phyloP scores from a whole-genome alignment of 2,888 invertebrate species.

The Clepsis dumicolana region DNA sequence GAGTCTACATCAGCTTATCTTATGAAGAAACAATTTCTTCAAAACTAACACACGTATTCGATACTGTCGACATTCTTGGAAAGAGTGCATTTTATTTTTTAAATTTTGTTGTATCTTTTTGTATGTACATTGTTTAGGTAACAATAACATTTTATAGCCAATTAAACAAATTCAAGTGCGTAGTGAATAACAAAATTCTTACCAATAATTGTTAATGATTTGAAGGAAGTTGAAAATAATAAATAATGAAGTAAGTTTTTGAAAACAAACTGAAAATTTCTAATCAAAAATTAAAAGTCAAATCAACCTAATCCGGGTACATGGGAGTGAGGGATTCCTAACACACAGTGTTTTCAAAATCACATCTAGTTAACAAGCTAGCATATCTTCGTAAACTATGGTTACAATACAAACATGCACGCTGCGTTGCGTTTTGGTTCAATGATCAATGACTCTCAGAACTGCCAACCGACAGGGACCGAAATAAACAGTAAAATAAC shows the following conservation, averaged over 20 bases:
- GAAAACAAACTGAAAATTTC: slow-evolving; percentile 56
- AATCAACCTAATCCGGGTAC: slow-evolving; percentile 69
- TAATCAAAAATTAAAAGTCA: slow-evolving; percentile 58
- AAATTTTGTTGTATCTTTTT: slow-evolving; percentile 15
- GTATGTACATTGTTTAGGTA: slow-evolving; percentile 44
- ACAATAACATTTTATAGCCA: slow-evolving; percentile 64
- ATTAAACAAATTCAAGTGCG: slow-evolving; percentile 56
- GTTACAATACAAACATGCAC: slow-evolving; percentile 84
- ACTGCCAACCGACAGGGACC: slow-evolving; percentile 44
- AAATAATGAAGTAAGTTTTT: slow-evolving; percentile 54
- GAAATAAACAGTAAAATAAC: slow-evolving; percentile 55
- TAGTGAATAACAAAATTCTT: slow-evolving; percentile 48
- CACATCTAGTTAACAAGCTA: slow-evolving; percentile 84
- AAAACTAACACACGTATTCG: slow-evolving; percentile 39
- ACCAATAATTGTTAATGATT: slow-evolving; percentile 54
- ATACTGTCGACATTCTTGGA: slow-evolving; percentile 35
- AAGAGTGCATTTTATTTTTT: slow-evolving; percentile 39
- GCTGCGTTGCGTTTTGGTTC: slow-evolving; percentile 84
- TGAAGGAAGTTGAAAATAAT: slow-evolving; percentile 54
- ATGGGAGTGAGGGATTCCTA: slow-evolving; percentile 79
- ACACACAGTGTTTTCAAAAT: slow-evolving; percentile 74
- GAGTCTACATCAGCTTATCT: slow-evolving; percentile 56
- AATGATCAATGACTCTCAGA: slow-evolving; percentile 66
- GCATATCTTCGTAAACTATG: slow-evolving; percentile 79
- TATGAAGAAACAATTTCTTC: slow-evolving; percentile 44